Evolutionary conservation across 2,113 vertebrate genomes (phyloP), one percentile per base, ranked within the genome.

Genomic region (Neodon shergylaensis): DNA sequence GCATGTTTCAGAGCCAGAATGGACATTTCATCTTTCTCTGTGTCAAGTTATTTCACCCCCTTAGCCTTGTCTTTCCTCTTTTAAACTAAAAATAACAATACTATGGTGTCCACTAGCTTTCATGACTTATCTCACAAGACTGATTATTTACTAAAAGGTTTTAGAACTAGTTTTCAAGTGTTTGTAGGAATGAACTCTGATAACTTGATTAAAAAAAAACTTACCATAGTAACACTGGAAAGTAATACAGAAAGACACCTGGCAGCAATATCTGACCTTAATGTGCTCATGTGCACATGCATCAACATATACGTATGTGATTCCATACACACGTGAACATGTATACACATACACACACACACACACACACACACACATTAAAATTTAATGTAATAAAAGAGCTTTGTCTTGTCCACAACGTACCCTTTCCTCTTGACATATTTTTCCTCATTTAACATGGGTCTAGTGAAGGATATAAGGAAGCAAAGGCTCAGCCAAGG

Each of bases 1-100:
- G 28, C 8, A 7, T 10, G 39, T 88, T 66, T 83, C 16, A 17
- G 31, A 58, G 21, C 5, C 31, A n/a, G 11, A 9, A 2, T 26
- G 52, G 73, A 0, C 31, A 42, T 77, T 21, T 66, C 22, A 26
- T 1, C 0, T 3, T 49, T 3, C 2, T 9, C 5, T 44, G 7
- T 44, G 26, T 52, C 66, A 63, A 81, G 33, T 1, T 78, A 9
- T 21, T 95, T 44, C 76, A 61, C 13, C 26, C 54, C 39, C n/a
- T 82, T 66, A 24, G 66, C 19, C 5, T 93, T 26, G 5, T 33
- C n/a, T 54, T 14, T 6, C 28, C 9, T 28, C 39, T 47, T 44
- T 16, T 58, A 79, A 89, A 61, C 28, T 5, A 90, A 76, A 17
- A 74, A 13, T 6, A 33, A 42, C n/a, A 6, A n/a, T 24, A 13